Evolutionary conservation across 2,797 vertebrate genomes (phyloP), one percentile per base, ranked within the genome.

Genomic region (Arremon brunneinucha): DNA sequence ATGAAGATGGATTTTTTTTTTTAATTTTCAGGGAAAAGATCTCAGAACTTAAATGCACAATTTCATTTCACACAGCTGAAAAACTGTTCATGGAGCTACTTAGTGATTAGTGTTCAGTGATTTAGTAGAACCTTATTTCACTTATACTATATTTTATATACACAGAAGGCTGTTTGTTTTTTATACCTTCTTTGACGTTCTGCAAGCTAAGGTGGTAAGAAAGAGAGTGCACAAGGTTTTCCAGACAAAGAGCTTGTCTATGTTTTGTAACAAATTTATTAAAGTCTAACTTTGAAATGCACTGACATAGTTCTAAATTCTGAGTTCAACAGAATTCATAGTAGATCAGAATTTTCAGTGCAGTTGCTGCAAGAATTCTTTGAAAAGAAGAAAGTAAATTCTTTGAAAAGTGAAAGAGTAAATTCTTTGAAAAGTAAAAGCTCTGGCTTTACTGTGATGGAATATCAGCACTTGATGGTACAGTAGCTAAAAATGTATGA

Each of bases 1-100:
- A 30, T 46, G 27, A 92, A 70, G 49, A 59, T 34, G 3, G 21
- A 44, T 62, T 62, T 67, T 7, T 69, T 68, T 94, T 77, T 96
- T 26, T 10, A 60, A 90, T 95, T 95, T 95, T 93, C 59, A 83
- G 82, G 87, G 95, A 95, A 56, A 89, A 83, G n/a, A 85, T 92
- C 74, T 82, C 70, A 85, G 50, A 87, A 92, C 88, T 95, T 85
- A 91, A 82, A 90, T 81, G 30, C 57, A 44, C 32, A 9, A 68
- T 93, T 94, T 83, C 41, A 72, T 96, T 96, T 96, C 84, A 49
- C 28, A 12, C 47, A 84, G 46, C 53, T 94, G 43, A 71, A 95
- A 89, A 90, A 23, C 90, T 84, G 56, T 56, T 88, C 34, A 37
- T 94, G 91, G 77, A 97, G 92, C 63, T 90, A 67, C 57, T 83